Percentiles rank a stretch among this genome's conserved stretches.
phyloP scores from a whole-genome alignment of 2,113 vertebrate species.

The Leptosomus discolor region DNA sequence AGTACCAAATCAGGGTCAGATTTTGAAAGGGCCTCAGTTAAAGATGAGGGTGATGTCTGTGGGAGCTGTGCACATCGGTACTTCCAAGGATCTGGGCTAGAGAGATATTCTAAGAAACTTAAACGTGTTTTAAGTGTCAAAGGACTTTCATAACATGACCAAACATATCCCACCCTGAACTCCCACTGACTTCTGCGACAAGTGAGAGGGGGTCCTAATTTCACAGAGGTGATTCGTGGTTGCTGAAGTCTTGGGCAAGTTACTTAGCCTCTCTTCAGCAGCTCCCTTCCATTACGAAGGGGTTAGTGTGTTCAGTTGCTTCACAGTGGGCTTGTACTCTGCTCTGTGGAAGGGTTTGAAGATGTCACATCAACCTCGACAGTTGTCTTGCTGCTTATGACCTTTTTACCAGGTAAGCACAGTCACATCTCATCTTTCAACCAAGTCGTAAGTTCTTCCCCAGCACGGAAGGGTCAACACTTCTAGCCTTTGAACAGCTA shows the following conservation, averaged over 20 bases:
- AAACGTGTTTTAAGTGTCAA: neutral
- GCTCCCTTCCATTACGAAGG: neutral
- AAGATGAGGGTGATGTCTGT: neutral
- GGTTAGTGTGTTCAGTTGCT: neutral
- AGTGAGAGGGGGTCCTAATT: neutral
- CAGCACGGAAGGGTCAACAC: rapidly evolving
- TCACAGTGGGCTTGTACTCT: neutral
- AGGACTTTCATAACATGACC: neutral
- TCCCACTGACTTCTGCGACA: neutral
- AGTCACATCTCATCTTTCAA: neutral
- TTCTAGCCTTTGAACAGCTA: neutral
- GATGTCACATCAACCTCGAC: neutral
- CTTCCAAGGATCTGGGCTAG: neutral
- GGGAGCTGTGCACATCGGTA: neutral
- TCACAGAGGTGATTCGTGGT: neutral
- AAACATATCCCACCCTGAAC: rapidly evolving
- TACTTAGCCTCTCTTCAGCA: neutral
- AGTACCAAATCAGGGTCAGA: neutral
- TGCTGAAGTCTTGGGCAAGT: neutral
- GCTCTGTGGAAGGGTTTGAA: neutral
- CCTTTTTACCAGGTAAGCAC: neutral
- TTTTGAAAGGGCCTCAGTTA: slow-evolving; percentile 4
- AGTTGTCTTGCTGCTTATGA: neutral
- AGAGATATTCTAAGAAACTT: slow-evolving; percentile 8
- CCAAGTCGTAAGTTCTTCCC: rapidly evolving